phyloP scores from a whole-genome alignment of 92 coral and sea anemone genomes.

The Umimayanthus kanabou region DNA sequence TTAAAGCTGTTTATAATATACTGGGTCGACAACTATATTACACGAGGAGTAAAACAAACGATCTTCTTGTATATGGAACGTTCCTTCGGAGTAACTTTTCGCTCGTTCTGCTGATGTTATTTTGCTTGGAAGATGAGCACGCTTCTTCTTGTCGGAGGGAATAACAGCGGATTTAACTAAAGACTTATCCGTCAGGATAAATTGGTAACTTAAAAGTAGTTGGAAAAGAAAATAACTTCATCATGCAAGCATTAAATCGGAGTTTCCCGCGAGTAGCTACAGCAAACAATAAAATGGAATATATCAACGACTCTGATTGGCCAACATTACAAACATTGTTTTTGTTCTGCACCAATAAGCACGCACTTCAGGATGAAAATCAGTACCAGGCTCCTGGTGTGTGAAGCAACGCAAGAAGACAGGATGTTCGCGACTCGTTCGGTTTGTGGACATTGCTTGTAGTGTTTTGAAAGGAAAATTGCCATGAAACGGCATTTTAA shows the following conservation, averaged over 20 bases:
- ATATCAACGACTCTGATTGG: no score
- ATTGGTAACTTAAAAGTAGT: not conserved
- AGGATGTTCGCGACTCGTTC: not conserved
- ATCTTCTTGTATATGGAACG: not conserved
- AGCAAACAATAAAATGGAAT: no score
- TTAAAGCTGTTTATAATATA: no score
- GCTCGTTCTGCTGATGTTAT: not conserved
- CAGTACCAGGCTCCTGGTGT: not conserved
- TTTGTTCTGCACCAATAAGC: not conserved
- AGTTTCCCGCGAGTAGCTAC: not conserved
- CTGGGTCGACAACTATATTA: not conserved
- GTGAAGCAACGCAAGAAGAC: not conserved
- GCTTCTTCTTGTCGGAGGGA: not conserved
- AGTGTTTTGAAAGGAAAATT: not conserved
- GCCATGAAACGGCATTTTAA: no score
- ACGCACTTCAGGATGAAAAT: not conserved
- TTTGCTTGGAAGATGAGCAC: not conserved
- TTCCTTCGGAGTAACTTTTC: not conserved
- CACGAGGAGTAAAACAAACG: not conserved
- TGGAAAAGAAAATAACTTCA: not conserved
- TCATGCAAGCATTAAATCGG: not conserved
- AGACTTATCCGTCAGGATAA: not conserved
- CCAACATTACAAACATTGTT: not conserved
- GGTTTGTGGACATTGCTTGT: no score
- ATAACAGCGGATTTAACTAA: not conserved